phyloP scores from a whole-genome alignment of 1,140 invertebrate species.

The Drosophila asahinai region DNA sequence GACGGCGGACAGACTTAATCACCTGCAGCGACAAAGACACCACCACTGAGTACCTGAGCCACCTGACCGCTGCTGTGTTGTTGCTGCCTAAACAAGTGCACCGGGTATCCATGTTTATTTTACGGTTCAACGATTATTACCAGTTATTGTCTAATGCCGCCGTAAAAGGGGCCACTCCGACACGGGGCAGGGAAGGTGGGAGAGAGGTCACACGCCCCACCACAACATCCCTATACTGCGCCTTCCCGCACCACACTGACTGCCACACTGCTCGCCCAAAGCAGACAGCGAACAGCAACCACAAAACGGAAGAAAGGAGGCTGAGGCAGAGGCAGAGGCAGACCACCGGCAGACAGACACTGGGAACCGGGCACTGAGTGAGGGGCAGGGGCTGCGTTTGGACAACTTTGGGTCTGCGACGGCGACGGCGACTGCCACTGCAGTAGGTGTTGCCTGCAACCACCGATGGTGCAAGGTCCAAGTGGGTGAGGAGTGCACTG shows the following conservation, averaged over 20 bases:
- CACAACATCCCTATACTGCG: conserved; percentile 6
- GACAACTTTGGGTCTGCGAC: conserved; percentile 39
- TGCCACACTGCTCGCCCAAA: background rate
- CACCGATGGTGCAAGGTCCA: conserved; percentile 58
- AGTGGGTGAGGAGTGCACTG: conserved; percentile 35
- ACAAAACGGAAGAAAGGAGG: conserved; percentile 47
- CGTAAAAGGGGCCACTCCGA: conserved; percentile 64
- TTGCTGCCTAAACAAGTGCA: conserved; percentile 80
- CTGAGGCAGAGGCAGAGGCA: conserved; percentile 8
- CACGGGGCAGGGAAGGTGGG: conserved; percentile 13
- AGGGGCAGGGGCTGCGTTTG: conserved; percentile 12
- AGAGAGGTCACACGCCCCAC: conserved; percentile 29
- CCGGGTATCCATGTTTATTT: conserved; percentile 81
- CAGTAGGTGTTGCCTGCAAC: conserved; percentile 73
- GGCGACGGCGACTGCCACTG: conserved; percentile 3
- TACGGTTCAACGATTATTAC: conserved; percentile 84
- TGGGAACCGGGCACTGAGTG: background rate
- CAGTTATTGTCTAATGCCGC: conserved; percentile 80
- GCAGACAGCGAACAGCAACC: conserved; percentile 51
- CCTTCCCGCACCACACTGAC: conserved; percentile 3
- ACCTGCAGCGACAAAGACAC: conserved; percentile 61
- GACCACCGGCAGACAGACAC: conserved; percentile 31
- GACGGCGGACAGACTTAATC: conserved; percentile 38
- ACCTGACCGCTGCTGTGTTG: conserved; percentile 60
- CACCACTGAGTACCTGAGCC: conserved; percentile 32